phyloP scores from a whole-genome alignment of 2,113 vertebrate genomes.

The Heterotis niloticus region DNA sequence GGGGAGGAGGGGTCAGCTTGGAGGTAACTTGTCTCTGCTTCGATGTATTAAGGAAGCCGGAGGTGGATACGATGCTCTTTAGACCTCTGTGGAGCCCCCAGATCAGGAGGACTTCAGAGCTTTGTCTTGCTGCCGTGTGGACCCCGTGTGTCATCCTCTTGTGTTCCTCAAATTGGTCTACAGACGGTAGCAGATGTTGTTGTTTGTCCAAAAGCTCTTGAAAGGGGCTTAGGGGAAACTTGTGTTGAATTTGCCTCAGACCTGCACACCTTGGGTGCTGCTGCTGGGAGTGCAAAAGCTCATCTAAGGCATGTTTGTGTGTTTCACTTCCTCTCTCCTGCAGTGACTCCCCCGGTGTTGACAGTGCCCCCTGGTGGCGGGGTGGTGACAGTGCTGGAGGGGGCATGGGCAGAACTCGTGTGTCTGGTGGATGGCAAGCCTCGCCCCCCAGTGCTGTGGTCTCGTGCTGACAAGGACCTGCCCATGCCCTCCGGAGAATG shows the following conservation, averaged over 20 bases:
- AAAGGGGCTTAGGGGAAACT: no score
- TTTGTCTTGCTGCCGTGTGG: not conserved
- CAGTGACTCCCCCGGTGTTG: slow-evolving; percentile 84
- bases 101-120: not conserved
- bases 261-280: no score
- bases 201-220: no score
- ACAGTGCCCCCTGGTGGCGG: slow-evolving; percentile 77
- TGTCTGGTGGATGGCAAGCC: slow-evolving; percentile 90
- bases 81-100: not conserved
- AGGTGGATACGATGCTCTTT: not conserved
- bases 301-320: no score
- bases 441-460: slow-evolving; percentile 88
- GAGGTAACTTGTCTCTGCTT: not conserved
- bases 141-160: not conserved
- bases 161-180: no score
- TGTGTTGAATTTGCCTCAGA: no score
- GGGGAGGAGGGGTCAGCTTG: not conserved
- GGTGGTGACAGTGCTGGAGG: slow-evolving; percentile 77
- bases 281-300: no score
- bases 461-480: slow-evolving; percentile 82
- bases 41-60: not conserved
- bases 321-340: not conserved
- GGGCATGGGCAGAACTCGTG: slow-evolving; percentile 77
- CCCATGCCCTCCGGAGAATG: slow-evolving; percentile 76
- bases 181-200: no score